These are phyloP conservation scores for Pogonophryne albipinna DNA, from an alignment of 2,797 vertebrate species.

Conservation along the genomic window DNA sequence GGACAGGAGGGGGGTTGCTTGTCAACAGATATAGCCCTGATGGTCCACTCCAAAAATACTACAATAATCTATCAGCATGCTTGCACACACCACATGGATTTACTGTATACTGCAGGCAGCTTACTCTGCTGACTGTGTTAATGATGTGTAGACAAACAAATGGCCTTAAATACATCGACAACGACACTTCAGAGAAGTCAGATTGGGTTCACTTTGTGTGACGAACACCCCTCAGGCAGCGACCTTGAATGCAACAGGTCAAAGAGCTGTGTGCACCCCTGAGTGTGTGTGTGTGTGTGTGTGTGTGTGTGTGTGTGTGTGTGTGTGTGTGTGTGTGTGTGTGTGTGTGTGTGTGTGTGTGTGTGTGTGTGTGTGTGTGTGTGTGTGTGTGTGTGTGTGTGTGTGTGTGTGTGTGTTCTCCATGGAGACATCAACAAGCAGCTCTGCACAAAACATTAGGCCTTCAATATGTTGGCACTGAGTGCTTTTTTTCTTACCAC, in stretches of 20 bases:
- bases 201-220: conserved; percentile 51
- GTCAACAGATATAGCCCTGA: conserved; percentile 40
- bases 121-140: conserved; percentile 18
- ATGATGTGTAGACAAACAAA: conserved; percentile 31
- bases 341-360: conserved; percentile 1
- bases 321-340: not conserved
- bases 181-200: conserved; percentile 43
- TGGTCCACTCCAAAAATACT: conserved; percentile 37
- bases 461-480: conserved; percentile 25
- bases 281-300: not conserved
- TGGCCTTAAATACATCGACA: conserved; percentile 21
- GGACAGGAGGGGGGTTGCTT: conserved; percentile 29
- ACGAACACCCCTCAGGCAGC: conserved; percentile 19
- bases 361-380: conserved; percentile 5
- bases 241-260: conserved; percentile 38
- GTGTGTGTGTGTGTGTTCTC: not conserved
- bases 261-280: not conserved
- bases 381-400: not conserved
- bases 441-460: conserved; percentile 12
- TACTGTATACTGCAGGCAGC: conserved; percentile 2
- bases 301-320: no score
- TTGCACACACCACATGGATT: conserved; percentile 9
- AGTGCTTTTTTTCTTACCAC: no score
- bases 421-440: conserved; percentile 14
- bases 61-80: conserved; percentile 25